Evolutionary conservation across 2,797 vertebrate species (phyloP).

Genomic region (Sebastes dallii): DNA sequence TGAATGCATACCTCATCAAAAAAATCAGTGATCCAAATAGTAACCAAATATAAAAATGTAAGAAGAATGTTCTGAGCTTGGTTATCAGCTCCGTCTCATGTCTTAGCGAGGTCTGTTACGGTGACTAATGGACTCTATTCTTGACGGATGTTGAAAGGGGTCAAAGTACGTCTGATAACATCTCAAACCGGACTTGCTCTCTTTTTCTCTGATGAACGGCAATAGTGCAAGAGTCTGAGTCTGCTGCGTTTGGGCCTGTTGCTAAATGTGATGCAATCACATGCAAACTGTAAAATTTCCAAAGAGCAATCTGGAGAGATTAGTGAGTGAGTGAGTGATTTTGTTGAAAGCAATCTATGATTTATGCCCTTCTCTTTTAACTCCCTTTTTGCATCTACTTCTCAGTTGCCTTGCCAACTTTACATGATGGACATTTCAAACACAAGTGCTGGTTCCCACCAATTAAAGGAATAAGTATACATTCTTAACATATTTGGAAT

Average conservation of each 20-base stretch:
- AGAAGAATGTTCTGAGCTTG: background rate
- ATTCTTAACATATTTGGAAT: background rate
- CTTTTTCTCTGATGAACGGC: constrained; percentile 26
- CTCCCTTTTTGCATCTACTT: background rate
- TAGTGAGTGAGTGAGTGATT: background rate
- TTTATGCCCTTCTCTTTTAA: background rate
- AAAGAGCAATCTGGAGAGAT: background rate
- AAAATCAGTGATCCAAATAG: background rate
- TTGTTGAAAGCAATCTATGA: background rate
- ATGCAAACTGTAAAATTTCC: constrained; percentile 21
- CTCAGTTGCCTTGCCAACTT: background rate
- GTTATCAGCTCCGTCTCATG: background rate
- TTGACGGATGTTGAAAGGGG: constrained; percentile 32
- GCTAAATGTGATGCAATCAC: constrained; percentile 46
- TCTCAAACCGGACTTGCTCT: constrained; percentile 28
- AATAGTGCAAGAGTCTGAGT: constrained; percentile 42
- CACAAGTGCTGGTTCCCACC: background rate
- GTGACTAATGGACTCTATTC: background rate
- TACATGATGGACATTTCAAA: background rate
- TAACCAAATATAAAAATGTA: background rate
- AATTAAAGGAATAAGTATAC: background rate
- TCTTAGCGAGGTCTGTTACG: background rate
- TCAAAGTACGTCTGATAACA: constrained; percentile 67
- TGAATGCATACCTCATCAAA: background rate
- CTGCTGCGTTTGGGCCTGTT: constrained; percentile 49